A percentile compares a stretch with the other conserved stretches of the same genome.
phyloP scores from a whole-genome alignment of 2,888 invertebrate genomes.

The Tinea trinotella region DNA sequence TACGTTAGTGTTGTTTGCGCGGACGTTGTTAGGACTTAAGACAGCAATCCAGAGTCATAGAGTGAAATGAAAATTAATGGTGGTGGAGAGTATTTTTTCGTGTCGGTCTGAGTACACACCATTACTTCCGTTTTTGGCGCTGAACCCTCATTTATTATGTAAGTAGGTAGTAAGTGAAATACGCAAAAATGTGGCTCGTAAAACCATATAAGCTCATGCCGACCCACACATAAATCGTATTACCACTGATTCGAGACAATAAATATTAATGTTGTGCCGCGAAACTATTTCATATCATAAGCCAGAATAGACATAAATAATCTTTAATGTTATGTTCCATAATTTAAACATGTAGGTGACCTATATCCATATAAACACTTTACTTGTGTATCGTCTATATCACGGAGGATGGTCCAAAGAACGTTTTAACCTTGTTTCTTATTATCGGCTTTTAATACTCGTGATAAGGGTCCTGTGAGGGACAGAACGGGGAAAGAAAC shows the following conservation, averaged over 20 bases:
- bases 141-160: constrained; percentile 65
- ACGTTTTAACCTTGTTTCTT: too few relatives aligned
- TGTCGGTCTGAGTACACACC: constrained; percentile 68
- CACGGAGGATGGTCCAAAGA: too few relatives aligned
- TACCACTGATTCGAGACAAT: constrained; percentile 17
- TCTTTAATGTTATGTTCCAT: background rate
- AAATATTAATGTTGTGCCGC: constrained; percentile 17
- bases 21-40: constrained; percentile 31
- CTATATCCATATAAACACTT: too few relatives aligned
- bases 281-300: constrained; percentile 13
- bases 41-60: constrained; percentile 57
- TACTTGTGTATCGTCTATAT: too few relatives aligned
- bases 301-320: background rate
- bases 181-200: constrained; percentile 16
- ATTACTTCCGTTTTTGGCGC: constrained; percentile 65
- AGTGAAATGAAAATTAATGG: constrained; percentile 69
- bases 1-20: background rate
- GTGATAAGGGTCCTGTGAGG: too few relatives aligned
- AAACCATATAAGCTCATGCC: constrained; percentile 15
- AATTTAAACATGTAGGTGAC: background rate
- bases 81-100: constrained; percentile 66
- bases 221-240: constrained; percentile 17
- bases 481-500: too few relatives aligned
- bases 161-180: constrained; percentile 38
- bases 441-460: too few relatives aligned